These are phyloP conservation scores for Myotis planiceps DNA, from an alignment of 2,797 vertebrate genomes.

Conservation along the genomic window DNA sequence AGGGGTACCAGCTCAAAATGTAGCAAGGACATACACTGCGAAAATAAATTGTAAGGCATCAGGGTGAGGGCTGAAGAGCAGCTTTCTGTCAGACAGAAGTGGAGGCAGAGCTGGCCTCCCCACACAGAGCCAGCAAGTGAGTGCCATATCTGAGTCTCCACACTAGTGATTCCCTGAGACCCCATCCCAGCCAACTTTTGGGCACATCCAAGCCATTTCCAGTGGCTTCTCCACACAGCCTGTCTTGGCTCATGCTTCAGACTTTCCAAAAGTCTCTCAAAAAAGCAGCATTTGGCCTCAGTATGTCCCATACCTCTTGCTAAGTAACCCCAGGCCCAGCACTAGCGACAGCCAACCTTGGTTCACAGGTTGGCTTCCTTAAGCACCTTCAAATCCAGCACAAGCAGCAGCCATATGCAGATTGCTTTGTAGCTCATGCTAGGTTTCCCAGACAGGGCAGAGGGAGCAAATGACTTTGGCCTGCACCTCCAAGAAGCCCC, in stretches of 20 bases:
- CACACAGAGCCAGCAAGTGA: background rate
- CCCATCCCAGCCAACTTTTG: background rate
- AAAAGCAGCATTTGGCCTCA: background rate
- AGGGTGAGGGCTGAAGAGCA: too few species aligned
- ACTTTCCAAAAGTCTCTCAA: background rate
- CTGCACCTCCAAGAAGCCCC: background rate
- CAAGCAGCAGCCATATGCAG: background rate
- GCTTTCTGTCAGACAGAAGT: too few species aligned
- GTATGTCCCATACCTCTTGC: background rate
- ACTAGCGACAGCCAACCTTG: background rate
- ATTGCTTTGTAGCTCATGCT: background rate
- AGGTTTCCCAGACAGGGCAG: background rate
- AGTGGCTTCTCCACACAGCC: background rate
- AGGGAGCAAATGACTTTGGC: background rate
- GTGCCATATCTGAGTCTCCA: background rate
- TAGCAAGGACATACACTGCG: background rate
- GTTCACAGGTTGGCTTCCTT: background rate
- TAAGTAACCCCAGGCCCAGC: background rate
- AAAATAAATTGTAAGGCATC: background rate
- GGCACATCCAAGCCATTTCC: background rate
- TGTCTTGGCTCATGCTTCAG: background rate
- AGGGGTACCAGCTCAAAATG: background rate
- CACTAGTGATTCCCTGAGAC: background rate
- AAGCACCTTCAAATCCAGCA: background rate
- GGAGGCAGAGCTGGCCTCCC: background rate